Conservation (phyloP, 92 coral and sea anemone genomes). For the Bergia puertoricense region DNA sequence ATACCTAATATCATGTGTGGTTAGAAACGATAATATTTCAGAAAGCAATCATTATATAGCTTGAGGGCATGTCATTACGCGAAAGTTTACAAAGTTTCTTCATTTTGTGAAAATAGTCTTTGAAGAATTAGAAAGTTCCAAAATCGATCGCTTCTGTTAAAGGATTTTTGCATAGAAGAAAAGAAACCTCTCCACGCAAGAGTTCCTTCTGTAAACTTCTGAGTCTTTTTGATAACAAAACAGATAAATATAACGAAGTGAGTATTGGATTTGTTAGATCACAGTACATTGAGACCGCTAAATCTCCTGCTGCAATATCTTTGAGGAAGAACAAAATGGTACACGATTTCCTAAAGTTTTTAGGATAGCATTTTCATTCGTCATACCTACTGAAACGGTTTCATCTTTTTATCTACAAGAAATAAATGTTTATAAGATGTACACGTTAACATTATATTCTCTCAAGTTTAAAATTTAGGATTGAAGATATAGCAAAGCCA, state of each 20-base stretch:
- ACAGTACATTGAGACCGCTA: neutral
- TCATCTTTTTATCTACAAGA: neutral
- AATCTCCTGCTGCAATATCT: neutral
- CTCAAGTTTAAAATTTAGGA: neutral
- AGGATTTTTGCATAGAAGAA: neutral
- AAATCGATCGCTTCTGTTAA: neutral
- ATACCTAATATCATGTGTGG: neutral
- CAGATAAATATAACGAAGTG: neutral
- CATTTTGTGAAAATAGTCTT: no score
- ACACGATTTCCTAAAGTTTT: neutral
- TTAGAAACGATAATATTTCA: no score
- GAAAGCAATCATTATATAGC: neutral
- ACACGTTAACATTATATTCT: no score
- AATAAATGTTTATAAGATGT: no score
- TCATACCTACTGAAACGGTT: neutral
- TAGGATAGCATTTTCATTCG: neutral
- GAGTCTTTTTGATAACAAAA: slow-evolving; percentile 2
- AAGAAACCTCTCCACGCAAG: neutral
- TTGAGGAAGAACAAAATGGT: neutral
- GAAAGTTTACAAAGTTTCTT: neutral
- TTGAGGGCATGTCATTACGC: neutral
- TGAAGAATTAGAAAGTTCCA: neutral
- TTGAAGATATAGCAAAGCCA: neutral
- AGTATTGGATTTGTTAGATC: neutral
- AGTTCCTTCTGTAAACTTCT: neutral